These are phyloP conservation scores for Calephelis perditalis DNA, from an alignment of 2,888 invertebrate species.

Conservation along the genomic window DNA sequence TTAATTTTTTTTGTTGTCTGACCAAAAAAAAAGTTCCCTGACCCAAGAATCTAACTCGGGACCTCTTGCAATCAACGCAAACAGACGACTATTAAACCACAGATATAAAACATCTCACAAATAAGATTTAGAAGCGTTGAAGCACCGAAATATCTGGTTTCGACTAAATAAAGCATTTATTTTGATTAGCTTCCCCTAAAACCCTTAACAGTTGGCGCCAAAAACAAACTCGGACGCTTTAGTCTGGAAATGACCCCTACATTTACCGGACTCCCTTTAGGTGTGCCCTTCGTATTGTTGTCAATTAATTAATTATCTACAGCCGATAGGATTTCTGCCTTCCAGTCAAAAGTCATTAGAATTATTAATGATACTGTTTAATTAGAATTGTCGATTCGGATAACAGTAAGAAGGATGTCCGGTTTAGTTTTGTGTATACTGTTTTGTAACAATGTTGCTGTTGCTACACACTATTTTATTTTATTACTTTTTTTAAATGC, in stretches of 20 bases:
- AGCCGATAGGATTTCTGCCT: conserved; percentile 41
- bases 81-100: too few species aligned
- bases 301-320: conserved; percentile 70
- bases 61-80: too few species aligned
- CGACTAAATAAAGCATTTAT: not conserved
- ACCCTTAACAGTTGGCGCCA: conserved; percentile 33
- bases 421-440: too few species aligned
- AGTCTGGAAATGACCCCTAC: conserved; percentile 38
- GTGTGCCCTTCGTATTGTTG: conserved; percentile 47
- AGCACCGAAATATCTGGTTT: not conserved
- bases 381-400: not conserved
- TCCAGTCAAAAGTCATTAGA: conserved; percentile 53
- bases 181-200: conserved; percentile 6
- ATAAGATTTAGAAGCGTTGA: too few species aligned
- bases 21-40: too few species aligned
- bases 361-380: conserved; percentile 34
- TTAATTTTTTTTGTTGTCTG: too few species aligned
- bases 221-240: conserved; percentile 43
- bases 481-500: too few species aligned
- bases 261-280: conserved; percentile 27
- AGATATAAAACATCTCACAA: too few species aligned
- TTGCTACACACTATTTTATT: too few species aligned
- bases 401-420: not conserved
- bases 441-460: too few species aligned
- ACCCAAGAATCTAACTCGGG: too few species aligned